These are phyloP conservation scores for Coccyzus lansbergi DNA, from an alignment of 2,797 vertebrate genomes.

Conservation along the genomic window DNA sequence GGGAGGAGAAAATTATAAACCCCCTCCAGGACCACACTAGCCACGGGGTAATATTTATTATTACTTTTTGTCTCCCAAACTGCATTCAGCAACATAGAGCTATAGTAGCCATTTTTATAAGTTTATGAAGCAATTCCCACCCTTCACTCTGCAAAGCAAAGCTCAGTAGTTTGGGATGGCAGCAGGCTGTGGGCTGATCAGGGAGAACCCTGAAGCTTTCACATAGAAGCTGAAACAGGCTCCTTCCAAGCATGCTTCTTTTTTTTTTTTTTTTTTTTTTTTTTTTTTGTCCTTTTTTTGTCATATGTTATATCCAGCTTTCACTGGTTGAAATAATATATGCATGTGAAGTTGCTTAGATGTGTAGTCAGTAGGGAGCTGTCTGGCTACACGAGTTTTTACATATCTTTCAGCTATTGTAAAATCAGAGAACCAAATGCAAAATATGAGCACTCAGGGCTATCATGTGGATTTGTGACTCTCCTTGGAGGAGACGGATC, in stretches of 20 bases:
- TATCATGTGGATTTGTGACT: conserved; percentile 64
- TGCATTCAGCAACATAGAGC: not conserved
- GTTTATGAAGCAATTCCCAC: not conserved
- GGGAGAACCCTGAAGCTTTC: not conserved
- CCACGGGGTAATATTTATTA: not conserved
- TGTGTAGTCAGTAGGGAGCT: conserved; percentile 64
- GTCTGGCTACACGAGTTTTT: conserved; percentile 62
- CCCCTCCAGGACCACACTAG: not conserved
- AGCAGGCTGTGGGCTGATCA: not conserved
- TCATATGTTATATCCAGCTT: conserved; percentile 36
- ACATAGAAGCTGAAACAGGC: not conserved
- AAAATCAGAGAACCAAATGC: conserved; percentile 56
- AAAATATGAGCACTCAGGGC: conserved; percentile 55
- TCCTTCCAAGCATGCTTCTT: not conserved
- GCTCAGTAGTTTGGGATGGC: not conserved
- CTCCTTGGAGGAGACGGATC: conserved; percentile 46
- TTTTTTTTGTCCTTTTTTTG: no score
- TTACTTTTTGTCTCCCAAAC: not conserved
- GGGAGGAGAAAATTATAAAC: not conserved
- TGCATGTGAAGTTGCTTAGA: conserved; percentile 60
- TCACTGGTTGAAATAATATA: conserved; percentile 56
- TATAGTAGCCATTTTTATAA: not conserved
- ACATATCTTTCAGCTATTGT: conserved; percentile 60
- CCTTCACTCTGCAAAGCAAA: not conserved
- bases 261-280: accelerated